Conservation (phyloP, 2,113 vertebrate species). For the Bubo bubo region DNA sequence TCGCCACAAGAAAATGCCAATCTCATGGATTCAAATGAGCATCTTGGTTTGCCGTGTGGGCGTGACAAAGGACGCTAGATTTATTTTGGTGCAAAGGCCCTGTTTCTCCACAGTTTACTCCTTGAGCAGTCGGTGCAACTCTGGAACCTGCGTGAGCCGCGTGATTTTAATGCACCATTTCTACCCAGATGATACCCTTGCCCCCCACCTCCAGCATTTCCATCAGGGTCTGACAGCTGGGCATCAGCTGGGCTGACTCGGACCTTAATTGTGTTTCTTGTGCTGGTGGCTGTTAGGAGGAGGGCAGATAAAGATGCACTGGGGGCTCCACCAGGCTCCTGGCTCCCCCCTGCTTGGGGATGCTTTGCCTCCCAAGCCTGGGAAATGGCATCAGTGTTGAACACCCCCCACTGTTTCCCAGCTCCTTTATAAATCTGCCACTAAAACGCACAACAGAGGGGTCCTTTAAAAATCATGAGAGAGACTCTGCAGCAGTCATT, state of each 20-base stretch:
- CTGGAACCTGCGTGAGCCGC: neutral
- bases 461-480: neutral
- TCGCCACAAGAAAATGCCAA: neutral
- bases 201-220: neutral
- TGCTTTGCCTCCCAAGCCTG: neutral
- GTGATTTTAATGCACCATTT: neutral
- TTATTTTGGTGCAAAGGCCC: neutral
- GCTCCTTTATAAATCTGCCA: neutral
- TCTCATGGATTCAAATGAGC: neutral
- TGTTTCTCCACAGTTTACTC: neutral
- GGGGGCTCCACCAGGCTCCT: neutral
- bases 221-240: neutral
- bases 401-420: neutral
- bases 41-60: neutral
- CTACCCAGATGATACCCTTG: neutral
- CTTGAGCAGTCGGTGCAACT: fast-evolving
- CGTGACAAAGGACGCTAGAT: neutral
- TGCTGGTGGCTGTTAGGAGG: neutral
- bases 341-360: neutral
- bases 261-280: neutral
- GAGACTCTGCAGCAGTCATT: neutral
- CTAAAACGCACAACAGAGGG: neutral
- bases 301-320: fast-evolving
- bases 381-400: neutral
- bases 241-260: neutral